These are phyloP conservation scores for Pteronotus mesoamericanus DNA, from an alignment of 2,797 vertebrate genomes.

Conservation along the genomic window DNA sequence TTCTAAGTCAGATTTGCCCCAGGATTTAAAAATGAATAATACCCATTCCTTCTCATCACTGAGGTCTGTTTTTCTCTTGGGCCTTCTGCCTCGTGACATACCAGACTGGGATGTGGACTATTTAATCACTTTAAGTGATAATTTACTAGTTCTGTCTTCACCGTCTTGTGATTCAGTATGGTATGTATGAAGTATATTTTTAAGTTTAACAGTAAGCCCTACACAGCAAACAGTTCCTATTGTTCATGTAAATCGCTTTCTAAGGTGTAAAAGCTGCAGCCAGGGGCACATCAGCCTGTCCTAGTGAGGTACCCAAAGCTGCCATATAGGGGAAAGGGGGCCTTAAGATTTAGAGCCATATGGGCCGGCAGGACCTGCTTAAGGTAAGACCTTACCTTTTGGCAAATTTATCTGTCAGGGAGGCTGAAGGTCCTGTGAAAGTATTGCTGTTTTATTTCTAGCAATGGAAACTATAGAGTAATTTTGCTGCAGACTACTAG, in stretches of 20 bases:
- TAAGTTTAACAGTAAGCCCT: neutral
- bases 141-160: neutral
- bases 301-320: neutral
- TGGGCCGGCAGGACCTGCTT: neutral
- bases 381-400: neutral
- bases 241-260: neutral
- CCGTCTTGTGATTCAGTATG: neutral
- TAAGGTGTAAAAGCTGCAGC: neutral
- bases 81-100: neutral
- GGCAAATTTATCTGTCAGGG: neutral
- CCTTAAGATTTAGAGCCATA: neutral
- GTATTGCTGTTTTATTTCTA: conserved; percentile 13
- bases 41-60: neutral
- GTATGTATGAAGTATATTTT: neutral
- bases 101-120: neutral
- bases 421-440: neutral
- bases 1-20: neutral
- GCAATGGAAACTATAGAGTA: neutral
- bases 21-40: neutral
- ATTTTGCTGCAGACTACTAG: neutral
- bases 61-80: neutral
- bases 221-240: neutral
- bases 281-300: neutral
- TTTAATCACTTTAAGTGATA: neutral
- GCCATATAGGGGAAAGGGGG: neutral